Conservation (phyloP, 2,888 invertebrate genomes). For the Papilio elwesi region DNA sequence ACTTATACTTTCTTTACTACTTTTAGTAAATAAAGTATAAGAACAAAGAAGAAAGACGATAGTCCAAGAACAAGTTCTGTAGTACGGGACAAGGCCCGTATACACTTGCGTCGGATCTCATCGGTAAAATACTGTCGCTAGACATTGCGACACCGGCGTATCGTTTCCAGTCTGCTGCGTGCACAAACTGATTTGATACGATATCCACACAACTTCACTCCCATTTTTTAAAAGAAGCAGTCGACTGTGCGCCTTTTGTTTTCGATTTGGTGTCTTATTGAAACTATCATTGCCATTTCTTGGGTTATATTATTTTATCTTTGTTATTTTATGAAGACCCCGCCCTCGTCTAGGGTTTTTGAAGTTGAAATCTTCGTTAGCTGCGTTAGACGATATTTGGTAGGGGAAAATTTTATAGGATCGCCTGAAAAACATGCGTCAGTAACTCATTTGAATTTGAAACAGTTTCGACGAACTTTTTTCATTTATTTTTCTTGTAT, state of each 20-base stretch:
- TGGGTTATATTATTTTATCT: background rate
- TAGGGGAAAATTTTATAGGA: too few species aligned
- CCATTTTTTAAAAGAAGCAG: constrained; percentile 1
- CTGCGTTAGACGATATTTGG: too few species aligned
- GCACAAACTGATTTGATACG: constrained; percentile 25
- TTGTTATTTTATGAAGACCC: background rate
- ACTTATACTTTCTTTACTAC: too few species aligned
- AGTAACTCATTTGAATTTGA: too few species aligned
- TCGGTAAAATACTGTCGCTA: background rate
- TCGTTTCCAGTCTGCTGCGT: constrained; percentile 30
- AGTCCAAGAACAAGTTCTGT: background rate
- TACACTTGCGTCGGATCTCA: constrained; percentile 2
- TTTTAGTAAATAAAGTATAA: constrained; percentile 18
- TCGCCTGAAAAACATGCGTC: too few species aligned
- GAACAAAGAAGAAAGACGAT: constrained; percentile 1
- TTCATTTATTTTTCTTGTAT: too few species aligned
- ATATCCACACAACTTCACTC: constrained; percentile 9
- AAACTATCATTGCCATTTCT: background rate
- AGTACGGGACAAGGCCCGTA: background rate
- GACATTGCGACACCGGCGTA: constrained; percentile 24
- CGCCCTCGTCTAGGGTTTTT: background rate
- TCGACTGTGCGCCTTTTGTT: constrained; percentile 19
- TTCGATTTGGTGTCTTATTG: background rate
- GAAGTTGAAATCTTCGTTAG: too few species aligned
- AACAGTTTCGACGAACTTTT: too few species aligned